phyloP scores from a whole-genome alignment of 2,797 vertebrate species.

The Clarias pachynema region DNA sequence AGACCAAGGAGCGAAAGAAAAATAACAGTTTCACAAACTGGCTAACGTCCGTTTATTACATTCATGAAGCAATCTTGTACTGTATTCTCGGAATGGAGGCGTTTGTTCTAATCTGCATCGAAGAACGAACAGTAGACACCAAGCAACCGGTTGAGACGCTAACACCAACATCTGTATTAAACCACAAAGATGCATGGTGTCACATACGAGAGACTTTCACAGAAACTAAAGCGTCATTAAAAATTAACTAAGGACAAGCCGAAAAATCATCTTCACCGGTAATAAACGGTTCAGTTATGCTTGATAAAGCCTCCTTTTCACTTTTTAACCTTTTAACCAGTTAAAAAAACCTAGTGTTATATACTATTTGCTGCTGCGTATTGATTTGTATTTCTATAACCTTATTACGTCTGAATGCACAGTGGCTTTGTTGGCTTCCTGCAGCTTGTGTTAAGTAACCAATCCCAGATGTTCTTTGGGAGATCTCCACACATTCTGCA shows the following conservation, averaged over 20 bases:
- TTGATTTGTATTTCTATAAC: slow-evolving; percentile 29
- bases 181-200: not conserved
- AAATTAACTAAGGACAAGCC: slow-evolving; percentile 21
- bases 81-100: not conserved
- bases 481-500: slow-evolving; percentile 14
- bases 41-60: not conserved
- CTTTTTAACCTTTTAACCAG: slow-evolving; percentile 16
- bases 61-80: not conserved
- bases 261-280: slow-evolving; percentile 20
- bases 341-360: slow-evolving; percentile 8
- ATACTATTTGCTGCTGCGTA: slow-evolving; percentile 9
- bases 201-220: not conserved
- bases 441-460: slow-evolving; percentile 31
- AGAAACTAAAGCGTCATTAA: not conserved
- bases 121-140: not conserved
- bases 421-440: slow-evolving; percentile 21
- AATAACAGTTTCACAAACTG: slow-evolving; percentile 2
- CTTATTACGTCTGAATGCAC: slow-evolving; percentile 27
- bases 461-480: slow-evolving; percentile 39
- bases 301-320: slow-evolving; percentile 24
- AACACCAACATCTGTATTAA: not conserved
- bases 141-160: not conserved
- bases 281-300: slow-evolving; percentile 25
- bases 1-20: slow-evolving; percentile 41
- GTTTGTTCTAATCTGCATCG: not conserved